Conservation (phyloP, 2,797 vertebrate species). For the Danionella dracula region DNA sequence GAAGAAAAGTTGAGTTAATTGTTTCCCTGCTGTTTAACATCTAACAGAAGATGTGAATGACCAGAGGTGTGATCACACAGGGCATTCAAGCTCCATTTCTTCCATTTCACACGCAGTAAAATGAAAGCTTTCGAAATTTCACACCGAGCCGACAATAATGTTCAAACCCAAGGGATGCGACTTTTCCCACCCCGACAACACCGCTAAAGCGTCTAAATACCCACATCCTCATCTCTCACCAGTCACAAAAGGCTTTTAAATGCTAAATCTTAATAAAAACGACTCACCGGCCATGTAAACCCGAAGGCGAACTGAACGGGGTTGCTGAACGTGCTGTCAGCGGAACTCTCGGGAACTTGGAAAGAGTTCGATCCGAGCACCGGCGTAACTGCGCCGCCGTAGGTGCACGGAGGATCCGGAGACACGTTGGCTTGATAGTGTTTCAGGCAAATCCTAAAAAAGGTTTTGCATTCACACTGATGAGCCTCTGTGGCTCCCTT, state of each 20-base stretch:
- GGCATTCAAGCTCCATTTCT: conserved; percentile 62
- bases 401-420: conserved; percentile 94
- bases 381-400: conserved; percentile 89
- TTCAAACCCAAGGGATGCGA: conserved; percentile 64
- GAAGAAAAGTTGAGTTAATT: conserved; percentile 26
- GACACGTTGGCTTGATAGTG: conserved; percentile 94
- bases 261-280: not conserved
- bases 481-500: conserved; percentile 69
- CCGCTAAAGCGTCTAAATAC: conserved; percentile 48
- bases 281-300: conserved; percentile 97
- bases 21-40: conserved; percentile 49
- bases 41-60: conserved; percentile 49
- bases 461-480: conserved; percentile 94
- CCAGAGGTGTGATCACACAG: conserved; percentile 58
- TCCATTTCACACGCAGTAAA: conserved; percentile 70
- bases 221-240: not conserved
- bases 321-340: conserved; percentile 85
- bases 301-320: conserved; percentile 90
- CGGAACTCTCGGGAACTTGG: conserved; percentile 83
- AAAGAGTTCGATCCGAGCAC: conserved; percentile 95
- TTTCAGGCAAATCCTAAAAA: conserved; percentile 96
- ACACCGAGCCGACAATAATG: conserved; percentile 70
- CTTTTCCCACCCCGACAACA: conserved; percentile 66
- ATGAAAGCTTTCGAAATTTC: conserved; percentile 75
- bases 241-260: not conserved